Evolutionary conservation across 2,888 invertebrate genomes (phyloP).

Genomic region (Caenorhabditis sp.): DNA sequence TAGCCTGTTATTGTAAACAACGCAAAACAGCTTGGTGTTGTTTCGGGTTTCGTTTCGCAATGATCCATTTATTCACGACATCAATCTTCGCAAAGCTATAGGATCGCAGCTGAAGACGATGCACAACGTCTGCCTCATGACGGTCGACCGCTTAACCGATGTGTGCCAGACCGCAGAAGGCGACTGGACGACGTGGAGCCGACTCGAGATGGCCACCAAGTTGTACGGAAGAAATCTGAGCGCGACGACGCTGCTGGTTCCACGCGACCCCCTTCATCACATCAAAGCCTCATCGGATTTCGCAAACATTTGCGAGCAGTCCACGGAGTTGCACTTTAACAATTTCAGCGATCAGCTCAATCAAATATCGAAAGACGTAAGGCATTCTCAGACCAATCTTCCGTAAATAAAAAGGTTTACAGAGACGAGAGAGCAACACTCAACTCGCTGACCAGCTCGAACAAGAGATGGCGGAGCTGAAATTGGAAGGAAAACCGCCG

Average conservation of each 20-base stretch:
- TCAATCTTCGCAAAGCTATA: slow-evolving; percentile 60
- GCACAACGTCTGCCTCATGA: slow-evolving; percentile 94
- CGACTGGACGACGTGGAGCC: slow-evolving; percentile 82
- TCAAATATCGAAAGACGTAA: slow-evolving; percentile 63
- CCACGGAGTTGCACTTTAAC: slow-evolving; percentile 95
- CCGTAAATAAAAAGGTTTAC: background rate
- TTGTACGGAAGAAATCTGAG: slow-evolving; percentile 93
- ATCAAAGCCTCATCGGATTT: slow-evolving; percentile 61
- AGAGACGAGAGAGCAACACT: slow-evolving; percentile 52
- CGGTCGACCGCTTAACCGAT: slow-evolving; percentile 78
- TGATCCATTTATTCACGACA: no score
- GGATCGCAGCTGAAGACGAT: slow-evolving; percentile 97
- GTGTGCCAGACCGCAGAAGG: slow-evolving; percentile 47
- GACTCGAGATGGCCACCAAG: slow-evolving; percentile 92
- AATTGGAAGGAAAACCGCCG: slow-evolving; percentile 9
- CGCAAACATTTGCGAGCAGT: slow-evolving; percentile 84
- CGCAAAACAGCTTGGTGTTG: background rate
- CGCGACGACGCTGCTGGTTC: slow-evolving; percentile 89
- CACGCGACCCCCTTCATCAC: slow-evolving; percentile 84
- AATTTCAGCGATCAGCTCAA: slow-evolving; percentile 89
- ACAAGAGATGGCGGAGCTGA: background rate
- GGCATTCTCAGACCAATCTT: background rate
- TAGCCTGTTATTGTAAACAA: slow-evolving; percentile 23
- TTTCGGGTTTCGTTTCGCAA: background rate
- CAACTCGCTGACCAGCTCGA: slow-evolving; percentile 47